Base-by-base conservation (phyloP, 2,113 vertebrate genomes). In the Rhizomys pruinosus region DNA sequence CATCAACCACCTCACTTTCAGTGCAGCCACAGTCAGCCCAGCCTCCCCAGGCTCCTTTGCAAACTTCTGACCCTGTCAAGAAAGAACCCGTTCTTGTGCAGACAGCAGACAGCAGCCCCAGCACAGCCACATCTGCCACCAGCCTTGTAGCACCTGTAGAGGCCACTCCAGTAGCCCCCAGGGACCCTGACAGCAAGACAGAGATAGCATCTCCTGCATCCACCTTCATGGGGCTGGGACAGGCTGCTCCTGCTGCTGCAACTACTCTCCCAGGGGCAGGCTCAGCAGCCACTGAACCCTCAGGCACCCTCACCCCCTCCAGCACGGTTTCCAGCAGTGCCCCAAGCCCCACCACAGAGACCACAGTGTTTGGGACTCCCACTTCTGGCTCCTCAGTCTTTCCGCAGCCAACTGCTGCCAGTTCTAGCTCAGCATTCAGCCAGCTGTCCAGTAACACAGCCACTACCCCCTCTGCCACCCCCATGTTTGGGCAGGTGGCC, bases 371-470 rank as follows among this genome's bases (percentile, higher is more conserved):
- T 81, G 96, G 97, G 32, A 90, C 97, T 0, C 86, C 96, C 10
- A 95, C 97, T 55, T 94, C 97, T 0, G 90, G 92, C 64, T 87
- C 98, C 4, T 96, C 97, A 0, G 94, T 97, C 69, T 98, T 98
- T 22, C 79, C 97, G 23, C 98, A 97, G 94, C 96, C 97, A 0
- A 89, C 98, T 0, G 92, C 82, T 6, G 96, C 98, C 85, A 97
- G 97, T 32, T 91, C 97, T 13, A 90, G 96, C 90, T 98, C 98
- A 0, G 97, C 98, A 0, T 98, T 99, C 89, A 97, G 97, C 94
- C 98, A 98, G 79, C 98, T 97, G 68, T 47, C 97, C 0, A 52
- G 81, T 27, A 97, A 97, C 29, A 22, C 98, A 0, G 44, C 97
- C 73, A 73, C 97, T 5, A 2, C 95, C 71, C 92, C 98, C 47